Evolutionary conservation across 2,888 invertebrate genomes (phyloP).

Genomic region (Trachelus iudaicus): DNA sequence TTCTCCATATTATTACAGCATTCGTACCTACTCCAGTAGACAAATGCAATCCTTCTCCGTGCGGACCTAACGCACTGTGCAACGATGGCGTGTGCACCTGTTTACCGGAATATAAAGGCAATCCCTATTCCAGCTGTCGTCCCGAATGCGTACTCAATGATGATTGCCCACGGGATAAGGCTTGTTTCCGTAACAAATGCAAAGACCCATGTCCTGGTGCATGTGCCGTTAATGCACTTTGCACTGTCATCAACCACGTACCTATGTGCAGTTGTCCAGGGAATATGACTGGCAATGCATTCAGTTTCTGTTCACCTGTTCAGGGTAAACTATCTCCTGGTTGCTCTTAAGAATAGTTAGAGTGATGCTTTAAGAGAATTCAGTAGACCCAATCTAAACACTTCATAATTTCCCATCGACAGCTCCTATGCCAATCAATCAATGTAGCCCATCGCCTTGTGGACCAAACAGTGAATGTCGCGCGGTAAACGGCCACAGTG

Average conservation of each 20-base stretch:
- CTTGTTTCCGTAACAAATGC: conserved; percentile 81
- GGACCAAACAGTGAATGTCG: conserved; percentile 77
- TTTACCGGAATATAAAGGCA: conserved; percentile 59
- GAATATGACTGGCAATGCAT: conserved; percentile 79
- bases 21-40: conserved; percentile 45
- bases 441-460: conserved; percentile 73
- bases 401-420: conserved; percentile 1
- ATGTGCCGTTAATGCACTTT: conserved; percentile 75
- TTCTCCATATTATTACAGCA: conserved; percentile 28
- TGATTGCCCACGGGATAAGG: conserved; percentile 78
- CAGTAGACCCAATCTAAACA: conserved; percentile 3
- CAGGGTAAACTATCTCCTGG: conserved; percentile 2
- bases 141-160: conserved; percentile 81
- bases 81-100: conserved; percentile 57
- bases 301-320: conserved; percentile 43
- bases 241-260: conserved; percentile 53
- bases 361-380: conserved; percentile 13
- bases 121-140: conserved; percentile 75
- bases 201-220: conserved; percentile 80
- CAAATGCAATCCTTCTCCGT: conserved; percentile 56
- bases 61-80: conserved; percentile 57
- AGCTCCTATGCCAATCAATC: conserved; percentile 66
- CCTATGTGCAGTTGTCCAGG: conserved; percentile 65
- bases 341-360: conserved; percentile 22
- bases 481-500: conserved; percentile 72